Base-by-base conservation (phyloP, 2,888 invertebrate species). In the Tetanocera ferruginea region DNA sequence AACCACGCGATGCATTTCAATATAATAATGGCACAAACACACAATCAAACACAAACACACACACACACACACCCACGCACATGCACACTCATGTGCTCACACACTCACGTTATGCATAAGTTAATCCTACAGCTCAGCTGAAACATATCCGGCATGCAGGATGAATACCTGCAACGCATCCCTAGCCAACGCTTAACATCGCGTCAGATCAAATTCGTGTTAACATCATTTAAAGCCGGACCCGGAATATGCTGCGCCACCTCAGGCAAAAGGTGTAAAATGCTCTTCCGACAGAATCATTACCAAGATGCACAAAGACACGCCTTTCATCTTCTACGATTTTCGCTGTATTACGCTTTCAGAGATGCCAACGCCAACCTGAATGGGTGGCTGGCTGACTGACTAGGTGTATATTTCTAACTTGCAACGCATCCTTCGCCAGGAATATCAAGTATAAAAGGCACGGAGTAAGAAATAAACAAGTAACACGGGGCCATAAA, bases 401-500 rank as follows among this genome's bases (percentile, higher is more conserved):
- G 34, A 9, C 60, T 17, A 23, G 60, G 60, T 23, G 75, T 34
- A 23, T 31, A 17, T 52, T 51, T 19, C 9, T 19, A 49, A 28
- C 62, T 9, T n/a, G 25, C 19, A 34, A 23, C 19, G 71, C 19
- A 19, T 17, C 14, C 60, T 43, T 25, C 25, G 25, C 6, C 34
- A 25, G 23, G 37, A 31, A 43, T 31, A 14, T 37, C 55, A 34
- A 49, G 72, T 51, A 75, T 55, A 66, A 66, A 75, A 49, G 55
- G 66, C 14, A 75, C 34, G 34, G 43, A 31, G 66, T 37, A 67
- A 67, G 66, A 67, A 57, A 75, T 75, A 75, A 75, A 75, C 75
- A 75, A 75, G 66, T 23, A 67, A 67, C 76, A 84, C 83, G 85
- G 84, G 85, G 85, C 86, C 87, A 88, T 88, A 88, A 88, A 88